Evolutionary conservation across 2,888 invertebrate species (phyloP), one percentile per base, ranked within the genome.

Genomic region (Lamproptera curius): DNA sequence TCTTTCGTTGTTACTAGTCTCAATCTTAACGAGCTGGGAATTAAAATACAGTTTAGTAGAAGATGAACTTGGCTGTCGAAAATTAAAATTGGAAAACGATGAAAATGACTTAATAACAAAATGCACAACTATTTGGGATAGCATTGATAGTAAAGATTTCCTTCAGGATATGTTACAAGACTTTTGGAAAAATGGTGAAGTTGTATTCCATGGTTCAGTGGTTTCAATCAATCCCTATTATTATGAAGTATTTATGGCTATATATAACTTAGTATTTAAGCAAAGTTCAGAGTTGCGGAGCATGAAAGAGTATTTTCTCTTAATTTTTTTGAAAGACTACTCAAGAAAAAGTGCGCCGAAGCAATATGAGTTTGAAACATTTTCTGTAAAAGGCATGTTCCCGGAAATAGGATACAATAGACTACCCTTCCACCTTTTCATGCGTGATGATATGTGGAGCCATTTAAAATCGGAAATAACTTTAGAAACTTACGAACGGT

Each of bases 401-500:
- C 88, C 88, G 40, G 85, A 88, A 73, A 80, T 88, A 53, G 88
- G 88, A 16, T 73, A 84, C 62, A 81, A 83, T 57, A 67, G 88
- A 43, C 63, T 89, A 59, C 88, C 88, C 5, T 89, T 89, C 59
- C 81, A 86, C 62, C 68, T 86, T 14, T 84, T 89, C 54, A 79
- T 80, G 76, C 72, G 84, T 20, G 81, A 83, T 23, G 86, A 88
- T 55, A 87, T 85, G 81, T 88, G 88, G 88, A 70, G 78, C 33
- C 86, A 86, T 63, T 71, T 89, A 33, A 89, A 88, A 65, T 80
- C 84, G 0, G 88, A 89, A 73, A 84, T 89, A 51, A 88, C 87
- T 6, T 59, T 89, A 55, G 83, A 83, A 65, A 84, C 87, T 3
- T 89, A 89, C 52, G 83, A 85, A 59, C 72, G 73, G 26, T 89